Percentiles rank a stretch among this genome's conserved stretches.
phyloP scores from a whole-genome alignment of 2,888 invertebrate genomes.

The Arrhopalites spinosus region DNA sequence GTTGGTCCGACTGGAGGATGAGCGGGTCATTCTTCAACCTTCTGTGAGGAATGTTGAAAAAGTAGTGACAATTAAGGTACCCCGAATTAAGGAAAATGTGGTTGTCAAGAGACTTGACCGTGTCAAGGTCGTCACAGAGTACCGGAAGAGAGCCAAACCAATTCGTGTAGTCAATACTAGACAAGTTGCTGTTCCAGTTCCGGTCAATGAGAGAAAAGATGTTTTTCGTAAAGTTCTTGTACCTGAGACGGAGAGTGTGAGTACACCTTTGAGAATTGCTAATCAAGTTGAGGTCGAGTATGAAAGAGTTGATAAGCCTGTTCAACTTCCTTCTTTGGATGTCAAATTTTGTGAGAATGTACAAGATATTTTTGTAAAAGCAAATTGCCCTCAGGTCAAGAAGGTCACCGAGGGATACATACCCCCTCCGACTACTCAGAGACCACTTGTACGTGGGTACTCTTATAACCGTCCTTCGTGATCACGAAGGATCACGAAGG shows the following conservation, averaged over 20 bases:
- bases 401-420: too few relatives aligned
- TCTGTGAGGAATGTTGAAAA: neutral
- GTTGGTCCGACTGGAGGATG: conserved; percentile 8
- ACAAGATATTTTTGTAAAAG: conserved; percentile 15
- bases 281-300: neutral
- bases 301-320: conserved; percentile 9
- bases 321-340: neutral
- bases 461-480: too few relatives aligned
- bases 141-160: neutral
- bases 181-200: neutral
- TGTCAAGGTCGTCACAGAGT: conserved; percentile 9
- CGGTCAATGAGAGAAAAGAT: neutral
- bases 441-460: too few relatives aligned
- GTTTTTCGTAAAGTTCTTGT: neutral
- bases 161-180: neutral
- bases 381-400: neutral
- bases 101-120: conserved; percentile 9
- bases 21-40: neutral
- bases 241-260: neutral
- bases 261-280: conserved; percentile 1
- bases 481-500: too few relatives aligned
- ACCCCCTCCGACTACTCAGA: too few relatives aligned
- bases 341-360: conserved; percentile 4
- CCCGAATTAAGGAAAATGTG: conserved; percentile 1
- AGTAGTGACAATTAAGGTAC: neutral